phyloP scores from a whole-genome alignment of 2,888 invertebrate species.

The Teleiodes luculella region DNA sequence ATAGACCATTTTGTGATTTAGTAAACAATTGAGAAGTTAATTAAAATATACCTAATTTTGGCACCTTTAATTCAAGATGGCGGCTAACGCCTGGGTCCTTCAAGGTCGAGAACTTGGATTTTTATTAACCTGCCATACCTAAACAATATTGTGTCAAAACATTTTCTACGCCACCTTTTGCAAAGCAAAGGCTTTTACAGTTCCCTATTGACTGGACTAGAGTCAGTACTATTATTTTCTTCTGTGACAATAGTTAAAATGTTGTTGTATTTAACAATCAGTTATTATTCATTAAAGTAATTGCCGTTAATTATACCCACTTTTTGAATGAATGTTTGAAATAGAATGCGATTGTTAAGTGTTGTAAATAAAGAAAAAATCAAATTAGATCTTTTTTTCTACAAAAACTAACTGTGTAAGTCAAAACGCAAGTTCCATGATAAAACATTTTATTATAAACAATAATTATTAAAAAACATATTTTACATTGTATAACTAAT shows the following conservation, averaged over 20 bases:
- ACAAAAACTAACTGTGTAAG: constrained; percentile 5
- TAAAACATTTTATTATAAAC: constrained; percentile 77
- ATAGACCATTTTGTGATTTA: no score
- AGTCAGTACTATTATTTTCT: no score
- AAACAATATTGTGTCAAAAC: no score
- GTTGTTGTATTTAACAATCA: background rate
- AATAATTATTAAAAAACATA: constrained; percentile 68
- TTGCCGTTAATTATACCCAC: constrained; percentile 26
- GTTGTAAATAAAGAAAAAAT: constrained; percentile 53
- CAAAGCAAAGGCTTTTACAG: no score
- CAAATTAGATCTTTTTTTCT: constrained; percentile 16
- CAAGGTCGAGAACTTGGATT: no score
- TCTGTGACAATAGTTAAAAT: background rate
- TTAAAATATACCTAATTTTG: no score
- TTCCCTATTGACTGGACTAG: no score
- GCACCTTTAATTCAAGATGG: no score
- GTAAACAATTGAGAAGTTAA: no score
- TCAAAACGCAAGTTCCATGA: constrained; percentile 35
- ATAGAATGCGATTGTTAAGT: constrained; percentile 50
- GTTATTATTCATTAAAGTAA: constrained; percentile 19
- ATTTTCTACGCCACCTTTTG: no score
- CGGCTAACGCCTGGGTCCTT: no score
- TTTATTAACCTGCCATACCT: no score
- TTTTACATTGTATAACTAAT: constrained; percentile 57
- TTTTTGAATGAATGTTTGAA: constrained; percentile 36